Percentiles rank a stretch among this genome's conserved stretches.
Evolutionary conservation across 2,113 vertebrate genomes (phyloP).

Genomic region (Rhabdomys dilectus): DNA sequence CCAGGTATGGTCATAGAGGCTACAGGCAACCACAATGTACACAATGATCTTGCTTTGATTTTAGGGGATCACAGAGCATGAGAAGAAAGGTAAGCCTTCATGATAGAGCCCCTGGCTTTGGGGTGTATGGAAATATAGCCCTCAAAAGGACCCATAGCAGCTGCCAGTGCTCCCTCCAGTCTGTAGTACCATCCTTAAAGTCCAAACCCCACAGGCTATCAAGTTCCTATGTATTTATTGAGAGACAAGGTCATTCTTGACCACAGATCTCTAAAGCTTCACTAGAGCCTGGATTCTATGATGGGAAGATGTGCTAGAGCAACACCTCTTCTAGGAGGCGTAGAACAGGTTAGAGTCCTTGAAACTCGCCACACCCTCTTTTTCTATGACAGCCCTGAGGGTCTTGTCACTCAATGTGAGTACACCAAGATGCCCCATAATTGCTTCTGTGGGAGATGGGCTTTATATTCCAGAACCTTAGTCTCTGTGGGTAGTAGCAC

Average conservation of each 20-base stretch:
- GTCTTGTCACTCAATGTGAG: neutral
- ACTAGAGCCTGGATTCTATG: neutral
- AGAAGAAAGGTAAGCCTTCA: neutral
- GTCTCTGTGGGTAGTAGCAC: no score
- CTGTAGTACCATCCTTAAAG: accelerated
- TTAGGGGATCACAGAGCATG: accelerated
- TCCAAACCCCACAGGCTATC: accelerated
- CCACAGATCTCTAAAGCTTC: accelerated
- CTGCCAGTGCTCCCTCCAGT: accelerated
- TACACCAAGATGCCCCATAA: accelerated
- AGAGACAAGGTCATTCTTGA: accelerated
- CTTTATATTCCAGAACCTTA: neutral
- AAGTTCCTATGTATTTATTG: accelerated
- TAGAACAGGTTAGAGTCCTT: accelerated
- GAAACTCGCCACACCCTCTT: accelerated
- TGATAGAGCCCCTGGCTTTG: neutral
- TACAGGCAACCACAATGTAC: neutral
- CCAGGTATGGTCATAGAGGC: neutral
- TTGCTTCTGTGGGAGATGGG: accelerated
- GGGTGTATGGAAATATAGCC: accelerated
- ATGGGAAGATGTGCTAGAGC: neutral
- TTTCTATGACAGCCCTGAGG: accelerated
- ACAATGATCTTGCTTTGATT: no score
- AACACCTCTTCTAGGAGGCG: accelerated
- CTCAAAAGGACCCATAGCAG: accelerated